These are phyloP conservation scores for Tetramorium simillimum DNA, from an alignment of 1,140 invertebrate species.

Conservation along the genomic window DNA sequence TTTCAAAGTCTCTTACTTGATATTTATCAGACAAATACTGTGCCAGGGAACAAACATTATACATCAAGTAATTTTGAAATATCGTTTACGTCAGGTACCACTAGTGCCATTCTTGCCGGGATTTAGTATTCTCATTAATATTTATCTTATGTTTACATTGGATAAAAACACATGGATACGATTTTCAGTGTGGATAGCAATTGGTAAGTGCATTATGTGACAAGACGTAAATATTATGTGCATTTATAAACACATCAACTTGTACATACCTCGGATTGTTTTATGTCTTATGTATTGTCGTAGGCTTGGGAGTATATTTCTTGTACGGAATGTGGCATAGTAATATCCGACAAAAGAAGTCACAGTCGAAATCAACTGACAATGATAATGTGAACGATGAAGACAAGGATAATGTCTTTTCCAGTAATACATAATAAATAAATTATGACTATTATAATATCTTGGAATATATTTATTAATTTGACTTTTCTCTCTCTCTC, in stretches of 20 bases:
- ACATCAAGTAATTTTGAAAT: not conserved
- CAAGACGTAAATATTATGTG: not conserved
- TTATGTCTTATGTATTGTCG: not conserved
- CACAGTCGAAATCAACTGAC: not conserved
- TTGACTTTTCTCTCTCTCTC: too few species aligned
- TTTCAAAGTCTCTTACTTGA: not conserved
- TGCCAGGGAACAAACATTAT: not conserved
- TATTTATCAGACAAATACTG: not conserved
- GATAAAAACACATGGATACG: slow-evolving; percentile 88
- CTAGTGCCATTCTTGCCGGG: slow-evolving; percentile 89
- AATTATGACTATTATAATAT: not conserved
- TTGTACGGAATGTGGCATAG: slow-evolving; percentile 77
- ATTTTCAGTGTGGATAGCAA: slow-evolving; percentile 88
- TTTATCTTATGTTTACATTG: slow-evolving; percentile 90
- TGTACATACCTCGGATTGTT: not conserved
- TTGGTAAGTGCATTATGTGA: slow-evolving; percentile 65
- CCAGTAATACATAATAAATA: slow-evolving; percentile 11
- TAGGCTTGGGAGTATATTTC: slow-evolving; percentile 77
- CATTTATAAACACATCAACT: not conserved
- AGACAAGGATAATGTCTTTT: not conserved
- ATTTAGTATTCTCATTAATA: slow-evolving; percentile 89
- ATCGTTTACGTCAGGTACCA: slow-evolving; percentile 86
- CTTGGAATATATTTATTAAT: not conserved
- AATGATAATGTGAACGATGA: too few species aligned
- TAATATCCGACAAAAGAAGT: slow-evolving; percentile 43